Percentiles rank a stretch among this genome's conserved stretches.
Evolutionary conservation across 2,797 vertebrate genomes (phyloP).

Genomic region (Myotis myotis): DNA sequence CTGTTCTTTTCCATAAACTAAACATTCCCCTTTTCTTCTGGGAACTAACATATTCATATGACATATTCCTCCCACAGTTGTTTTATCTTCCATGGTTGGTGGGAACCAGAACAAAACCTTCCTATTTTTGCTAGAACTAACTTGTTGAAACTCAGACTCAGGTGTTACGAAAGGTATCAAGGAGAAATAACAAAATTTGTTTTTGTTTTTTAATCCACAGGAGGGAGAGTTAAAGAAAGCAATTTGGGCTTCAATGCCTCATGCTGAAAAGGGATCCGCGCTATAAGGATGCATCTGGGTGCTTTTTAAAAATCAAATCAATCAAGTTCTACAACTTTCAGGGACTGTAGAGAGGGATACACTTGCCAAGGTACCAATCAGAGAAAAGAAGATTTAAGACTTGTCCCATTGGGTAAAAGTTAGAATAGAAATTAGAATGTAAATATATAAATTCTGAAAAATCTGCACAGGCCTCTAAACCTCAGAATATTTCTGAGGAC

Average conservation of each 20-base stretch:
- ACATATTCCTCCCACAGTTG: neutral
- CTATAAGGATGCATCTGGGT: constrained; percentile 35
- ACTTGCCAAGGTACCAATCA: constrained; percentile 53
- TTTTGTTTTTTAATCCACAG: constrained; percentile 20
- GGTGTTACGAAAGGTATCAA: neutral
- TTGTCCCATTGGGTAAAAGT: neutral
- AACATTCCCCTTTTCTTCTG: neutral
- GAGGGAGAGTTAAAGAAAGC: neutral
- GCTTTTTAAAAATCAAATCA: constrained; percentile 50
- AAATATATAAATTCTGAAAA: constrained; percentile 52
- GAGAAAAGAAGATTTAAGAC: constrained; percentile 44
- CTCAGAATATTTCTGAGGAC: neutral
- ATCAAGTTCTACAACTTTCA: constrained; percentile 21
- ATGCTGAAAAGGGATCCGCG: neutral
- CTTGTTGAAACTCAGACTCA: neutral
- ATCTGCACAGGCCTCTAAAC: neutral
- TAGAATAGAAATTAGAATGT: constrained; percentile 36
- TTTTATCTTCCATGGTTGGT: neutral
- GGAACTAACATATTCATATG: neutral
- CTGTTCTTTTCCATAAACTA: neutral
- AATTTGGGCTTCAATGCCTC: neutral
- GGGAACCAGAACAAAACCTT: neutral
- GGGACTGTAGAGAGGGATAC: neutral
- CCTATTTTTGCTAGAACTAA: neutral
- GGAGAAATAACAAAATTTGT: neutral